Evolutionary conservation across 2,113 vertebrate genomes (phyloP), one percentile per base, ranked within the genome.

Genomic region (Pavo muticus): DNA sequence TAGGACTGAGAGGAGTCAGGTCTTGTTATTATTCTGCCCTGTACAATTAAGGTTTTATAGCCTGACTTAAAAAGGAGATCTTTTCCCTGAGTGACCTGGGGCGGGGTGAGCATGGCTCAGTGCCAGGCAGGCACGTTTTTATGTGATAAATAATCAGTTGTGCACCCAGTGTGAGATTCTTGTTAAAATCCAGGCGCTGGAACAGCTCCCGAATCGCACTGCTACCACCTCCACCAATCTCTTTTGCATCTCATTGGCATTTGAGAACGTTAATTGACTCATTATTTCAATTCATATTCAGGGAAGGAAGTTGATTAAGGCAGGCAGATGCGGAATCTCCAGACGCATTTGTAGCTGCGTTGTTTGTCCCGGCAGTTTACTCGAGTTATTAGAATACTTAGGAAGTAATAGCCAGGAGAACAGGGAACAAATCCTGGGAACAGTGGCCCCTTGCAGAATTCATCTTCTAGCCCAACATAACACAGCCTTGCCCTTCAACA

Each of bases 231-330:
- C 97, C 72, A 85, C 96, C 96, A 95, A 94, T 96, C 96, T 97
- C 93, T 97, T 97, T 95, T 97, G 98, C 98, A 98, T 98, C 98
- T 98, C 98, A 97, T 98, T 98, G 98, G 97, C 98, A 98, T 98
- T 98, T 99, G 97, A 98, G 98, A 97, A 98, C 98, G 94, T 98
- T 99, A 99, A 99, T 99, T 98, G 98, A 99, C 98, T 99, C 98
- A 98, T 99, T 99, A 99, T 98, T 98, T 97, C 97, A 97, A 98
- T 98, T 98, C 97, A 96, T 97, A 98, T 98, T 98, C 97, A 96
- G 98, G 97, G 97, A 97, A 98, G 97, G 96, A 98, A 97, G 98
- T 96, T 98, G 98, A 98, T 98, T 98, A 98, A 98, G 97, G 96
- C 75, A 98, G 98, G 98, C 98, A 99, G 98, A 98, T 98, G 98